These are phyloP conservation scores for Scaeva pyrastri DNA, from an alignment of 2,888 invertebrate species.

Conservation along the genomic window DNA sequence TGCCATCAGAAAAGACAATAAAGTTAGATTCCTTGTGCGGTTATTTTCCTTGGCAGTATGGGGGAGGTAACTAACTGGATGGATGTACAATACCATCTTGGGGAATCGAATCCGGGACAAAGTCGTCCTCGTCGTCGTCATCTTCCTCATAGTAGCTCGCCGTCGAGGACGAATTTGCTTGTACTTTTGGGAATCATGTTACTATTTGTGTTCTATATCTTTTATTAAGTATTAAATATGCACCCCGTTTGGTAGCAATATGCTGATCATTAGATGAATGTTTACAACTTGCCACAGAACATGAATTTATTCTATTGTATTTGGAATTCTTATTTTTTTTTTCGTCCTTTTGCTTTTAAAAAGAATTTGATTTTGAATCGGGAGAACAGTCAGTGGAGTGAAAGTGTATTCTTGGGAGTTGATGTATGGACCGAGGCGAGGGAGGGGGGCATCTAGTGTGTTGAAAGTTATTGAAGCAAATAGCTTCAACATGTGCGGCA, in stretches of 20 bases:
- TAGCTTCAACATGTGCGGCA: slow-evolving; percentile 14
- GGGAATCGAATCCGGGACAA: slow-evolving; percentile 44
- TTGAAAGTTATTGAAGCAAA: slow-evolving; percentile 44
- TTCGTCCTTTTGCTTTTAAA: not conserved
- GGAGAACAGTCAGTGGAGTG: not conserved
- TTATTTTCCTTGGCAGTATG: not conserved
- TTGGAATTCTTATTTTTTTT: slow-evolving; percentile 16
- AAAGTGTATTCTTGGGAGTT: not conserved
- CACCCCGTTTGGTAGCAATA: slow-evolving; percentile 73
- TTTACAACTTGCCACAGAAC: slow-evolving; percentile 67
- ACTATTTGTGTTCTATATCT: slow-evolving; percentile 62
- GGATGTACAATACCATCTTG: slow-evolving; percentile 9
- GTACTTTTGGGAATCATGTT: slow-evolving; percentile 62
- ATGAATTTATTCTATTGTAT: not conserved
- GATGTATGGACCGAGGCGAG: not conserved
- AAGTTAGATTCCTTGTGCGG: slow-evolving; percentile 46
- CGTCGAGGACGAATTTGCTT: slow-evolving; percentile 1
- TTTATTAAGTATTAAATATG: slow-evolving; percentile 74
- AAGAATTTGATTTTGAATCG: slow-evolving; percentile 54
- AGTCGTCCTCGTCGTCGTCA: too few species aligned
- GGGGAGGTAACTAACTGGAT: not conserved
- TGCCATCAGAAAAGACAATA: slow-evolving; percentile 53
- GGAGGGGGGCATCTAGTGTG: not conserved
- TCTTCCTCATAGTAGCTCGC: not conserved
- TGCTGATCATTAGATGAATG: slow-evolving; percentile 75